Conservation (phyloP, 2,797 vertebrate species). For the Scomberomorus guttatus region DNA sequence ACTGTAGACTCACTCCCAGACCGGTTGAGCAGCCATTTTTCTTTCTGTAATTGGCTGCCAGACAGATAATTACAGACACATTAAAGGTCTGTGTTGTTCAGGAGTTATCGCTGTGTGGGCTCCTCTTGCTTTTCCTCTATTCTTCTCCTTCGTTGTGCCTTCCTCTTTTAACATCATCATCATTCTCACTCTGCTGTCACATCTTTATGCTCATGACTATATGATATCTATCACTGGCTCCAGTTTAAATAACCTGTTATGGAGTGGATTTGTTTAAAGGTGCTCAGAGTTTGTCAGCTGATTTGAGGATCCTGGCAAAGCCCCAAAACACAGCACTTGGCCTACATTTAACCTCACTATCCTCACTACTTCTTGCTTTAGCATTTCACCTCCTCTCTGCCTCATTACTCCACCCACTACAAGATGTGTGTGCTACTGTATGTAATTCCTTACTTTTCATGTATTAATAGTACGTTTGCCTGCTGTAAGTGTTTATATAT, state of each 20-base stretch:
- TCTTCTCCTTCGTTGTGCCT: not conserved
- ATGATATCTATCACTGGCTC: conserved; percentile 18
- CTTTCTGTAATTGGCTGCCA: conserved; percentile 69
- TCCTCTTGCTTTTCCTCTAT: conserved; percentile 10
- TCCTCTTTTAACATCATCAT: conserved; percentile 25
- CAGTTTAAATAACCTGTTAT: conserved; percentile 35
- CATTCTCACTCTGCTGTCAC: conserved; percentile 3
- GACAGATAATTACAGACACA: conserved; percentile 72
- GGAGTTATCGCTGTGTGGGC: conserved; percentile 44
- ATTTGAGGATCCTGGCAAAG: conserved; percentile 3
- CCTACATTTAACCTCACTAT: conserved; percentile 36
- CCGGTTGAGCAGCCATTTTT: conserved; percentile 50
- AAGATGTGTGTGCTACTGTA: conserved; percentile 5
- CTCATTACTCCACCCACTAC: conserved; percentile 29
- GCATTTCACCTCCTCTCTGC: conserved; percentile 16
- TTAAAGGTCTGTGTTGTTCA: conserved; percentile 41
- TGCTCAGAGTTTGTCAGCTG: conserved; percentile 17
- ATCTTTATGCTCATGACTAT: not conserved
- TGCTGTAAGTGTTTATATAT: conserved; percentile 49
- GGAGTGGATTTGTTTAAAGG: conserved; percentile 36
- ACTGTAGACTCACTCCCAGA: not conserved
- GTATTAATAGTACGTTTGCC: conserved; percentile 51
- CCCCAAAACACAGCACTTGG: conserved; percentile 3
- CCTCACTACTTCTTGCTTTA: conserved; percentile 33
- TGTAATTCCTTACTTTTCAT: conserved; percentile 55